Evolutionary conservation across 2,797 vertebrate genomes (phyloP).

Genomic region (Lutjanus campechanus): DNA sequence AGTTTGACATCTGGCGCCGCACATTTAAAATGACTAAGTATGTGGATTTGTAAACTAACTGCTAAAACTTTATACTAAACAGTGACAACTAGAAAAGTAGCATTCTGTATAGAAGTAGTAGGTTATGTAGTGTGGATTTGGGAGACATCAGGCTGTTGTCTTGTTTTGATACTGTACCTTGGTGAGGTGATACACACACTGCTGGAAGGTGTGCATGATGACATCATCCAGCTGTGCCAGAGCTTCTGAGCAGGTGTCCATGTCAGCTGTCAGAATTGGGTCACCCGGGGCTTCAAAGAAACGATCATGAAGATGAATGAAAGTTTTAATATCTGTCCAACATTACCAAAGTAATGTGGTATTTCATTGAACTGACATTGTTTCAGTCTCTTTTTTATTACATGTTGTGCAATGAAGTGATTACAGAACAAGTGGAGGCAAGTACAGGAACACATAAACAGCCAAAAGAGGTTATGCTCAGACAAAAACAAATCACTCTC

Average conservation of each 20-base stretch:
- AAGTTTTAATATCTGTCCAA: slow-evolving; percentile 46
- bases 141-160: not conserved
- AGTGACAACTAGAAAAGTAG: not conserved
- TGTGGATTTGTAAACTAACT: not conserved
- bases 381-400: not conserved
- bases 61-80: not conserved
- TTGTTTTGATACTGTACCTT: slow-evolving; percentile 84
- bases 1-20: slow-evolving; percentile 25
- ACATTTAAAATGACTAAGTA: not conserved
- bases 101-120: not conserved
- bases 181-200: slow-evolving; percentile 96
- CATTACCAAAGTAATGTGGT: slow-evolving; percentile 17
- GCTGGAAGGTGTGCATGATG: slow-evolving; percentile 97
- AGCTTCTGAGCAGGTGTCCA: slow-evolving; percentile 94
- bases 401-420: too few species aligned
- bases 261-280: slow-evolving; percentile 90
- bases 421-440: too few species aligned
- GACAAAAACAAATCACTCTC: slow-evolving; percentile 55
- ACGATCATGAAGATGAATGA: slow-evolving; percentile 39
- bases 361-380: slow-evolving; percentile 10
- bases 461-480: too few species aligned
- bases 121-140: not conserved
- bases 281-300: slow-evolving; percentile 85
- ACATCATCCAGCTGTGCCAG: slow-evolving; percentile 94
- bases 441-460: too few species aligned